Percentiles rank a stretch among this genome's conserved stretches.
phyloP scores from a whole-genome alignment of 2,888 invertebrate genomes.

The Eilema griseolum region DNA sequence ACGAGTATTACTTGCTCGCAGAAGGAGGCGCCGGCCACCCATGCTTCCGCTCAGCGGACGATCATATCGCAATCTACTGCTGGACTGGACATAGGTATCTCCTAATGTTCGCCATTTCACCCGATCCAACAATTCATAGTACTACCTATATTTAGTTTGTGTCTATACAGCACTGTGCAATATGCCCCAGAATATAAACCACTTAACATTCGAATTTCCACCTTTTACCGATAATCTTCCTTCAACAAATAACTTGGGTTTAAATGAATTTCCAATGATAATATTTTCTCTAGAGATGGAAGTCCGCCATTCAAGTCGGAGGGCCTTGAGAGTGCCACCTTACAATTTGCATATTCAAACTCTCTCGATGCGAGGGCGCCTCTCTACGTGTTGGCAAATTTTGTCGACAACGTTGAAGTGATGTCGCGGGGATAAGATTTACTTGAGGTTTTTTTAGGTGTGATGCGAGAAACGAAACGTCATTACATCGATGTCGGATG shows the following conservation, averaged over 20 bases:
- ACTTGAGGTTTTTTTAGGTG: slow-evolving; percentile 38
- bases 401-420: slow-evolving; percentile 46
- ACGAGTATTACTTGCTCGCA: too few species aligned
- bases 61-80: too few species aligned
- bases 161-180: not conserved
- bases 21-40: too few species aligned
- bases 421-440: slow-evolving; percentile 51
- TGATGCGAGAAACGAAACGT: slow-evolving; percentile 44
- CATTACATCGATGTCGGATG: slow-evolving; percentile 47
- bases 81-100: too few species aligned
- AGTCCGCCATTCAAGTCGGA: slow-evolving; percentile 42
- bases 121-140: too few species aligned
- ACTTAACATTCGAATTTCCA: slow-evolving; percentile 38
- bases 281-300: slow-evolving; percentile 60
- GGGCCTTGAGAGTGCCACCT: slow-evolving; percentile 54
- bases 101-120: too few species aligned
- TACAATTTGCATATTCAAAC: slow-evolving; percentile 64
- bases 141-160: not conserved
- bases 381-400: slow-evolving; percentile 46
- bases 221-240: slow-evolving; percentile 44
- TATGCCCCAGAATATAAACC: slow-evolving; percentile 11
- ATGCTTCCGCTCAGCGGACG: too few species aligned
- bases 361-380: slow-evolving; percentile 51
- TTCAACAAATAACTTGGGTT: slow-evolving; percentile 46
- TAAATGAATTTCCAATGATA: slow-evolving; percentile 58